These are phyloP conservation scores for Picus viridis DNA, from an alignment of 2,797 vertebrate genomes.

Conservation along the genomic window DNA sequence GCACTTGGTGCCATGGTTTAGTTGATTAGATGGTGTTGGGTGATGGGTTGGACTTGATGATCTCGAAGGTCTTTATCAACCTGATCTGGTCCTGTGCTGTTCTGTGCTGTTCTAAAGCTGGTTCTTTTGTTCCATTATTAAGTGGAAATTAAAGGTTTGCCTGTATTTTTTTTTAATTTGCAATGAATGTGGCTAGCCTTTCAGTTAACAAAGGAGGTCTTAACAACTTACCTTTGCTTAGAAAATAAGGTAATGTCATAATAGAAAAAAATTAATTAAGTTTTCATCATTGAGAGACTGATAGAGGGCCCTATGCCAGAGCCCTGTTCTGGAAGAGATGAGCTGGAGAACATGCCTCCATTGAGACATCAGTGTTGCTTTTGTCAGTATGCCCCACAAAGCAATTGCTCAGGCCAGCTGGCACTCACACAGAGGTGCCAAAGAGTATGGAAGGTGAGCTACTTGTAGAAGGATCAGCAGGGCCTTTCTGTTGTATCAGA, in stretches of 20 bases:
- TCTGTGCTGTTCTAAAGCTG: not conserved
- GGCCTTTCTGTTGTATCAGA: not conserved
- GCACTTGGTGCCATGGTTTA: no score
- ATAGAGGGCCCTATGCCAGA: not conserved
- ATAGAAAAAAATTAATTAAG: not conserved
- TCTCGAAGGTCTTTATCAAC: no score
- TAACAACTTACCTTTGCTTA: not conserved
- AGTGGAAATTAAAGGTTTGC: slow-evolving; percentile 2
- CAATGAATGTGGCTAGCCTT: not conserved
- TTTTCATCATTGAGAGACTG: not conserved
- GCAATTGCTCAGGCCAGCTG: not conserved
- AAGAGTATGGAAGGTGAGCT: not conserved
- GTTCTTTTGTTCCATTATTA: not conserved
- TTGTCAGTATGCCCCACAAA: not conserved
- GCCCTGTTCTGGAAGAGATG: not conserved
- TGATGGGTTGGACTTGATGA: no score
- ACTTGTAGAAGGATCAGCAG: not conserved
- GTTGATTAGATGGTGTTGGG: no score
- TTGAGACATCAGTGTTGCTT: not conserved
- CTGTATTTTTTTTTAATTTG: not conserved
- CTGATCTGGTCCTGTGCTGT: no score
- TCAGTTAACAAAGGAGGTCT: not conserved
- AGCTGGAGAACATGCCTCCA: not conserved
- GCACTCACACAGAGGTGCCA: not conserved
- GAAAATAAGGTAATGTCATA: not conserved